Conservation (phyloP, 2,888 invertebrate species). For the Xestia ashworthii region DNA sequence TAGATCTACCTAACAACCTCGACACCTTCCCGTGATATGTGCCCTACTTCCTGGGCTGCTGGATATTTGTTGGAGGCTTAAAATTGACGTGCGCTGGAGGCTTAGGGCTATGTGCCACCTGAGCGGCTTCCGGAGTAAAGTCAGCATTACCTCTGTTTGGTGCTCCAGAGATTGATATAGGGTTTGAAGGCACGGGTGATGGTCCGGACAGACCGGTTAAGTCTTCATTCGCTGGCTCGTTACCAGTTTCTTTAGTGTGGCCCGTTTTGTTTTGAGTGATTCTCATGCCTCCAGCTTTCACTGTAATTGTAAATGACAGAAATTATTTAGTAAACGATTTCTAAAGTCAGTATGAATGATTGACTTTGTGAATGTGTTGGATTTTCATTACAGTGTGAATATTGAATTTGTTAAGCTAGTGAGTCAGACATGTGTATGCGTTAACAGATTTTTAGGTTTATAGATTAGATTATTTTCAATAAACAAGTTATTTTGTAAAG, state of each 20-base stretch:
- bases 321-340: background rate
- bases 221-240: constrained; percentile 92
- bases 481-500: background rate
- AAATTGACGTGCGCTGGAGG: constrained; percentile 92
- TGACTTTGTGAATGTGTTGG: background rate
- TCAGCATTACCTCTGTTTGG: constrained; percentile 95
- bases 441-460: background rate
- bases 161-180: constrained; percentile 94
- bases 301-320: constrained; percentile 83
- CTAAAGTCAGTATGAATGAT: background rate
- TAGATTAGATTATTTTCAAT: background rate
- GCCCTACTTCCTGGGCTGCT: constrained; percentile 96
- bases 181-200: constrained; percentile 94
- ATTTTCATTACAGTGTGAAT: background rate
- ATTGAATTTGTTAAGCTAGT: background rate
- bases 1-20: constrained; percentile 54
- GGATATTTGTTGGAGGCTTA: constrained; percentile 93
- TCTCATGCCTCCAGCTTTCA: constrained; percentile 98
- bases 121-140: constrained; percentile 97
- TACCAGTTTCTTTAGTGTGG: constrained; percentile 90
- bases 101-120: constrained; percentile 95
- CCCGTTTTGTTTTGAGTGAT: constrained; percentile 96
- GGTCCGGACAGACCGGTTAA: constrained; percentile 94
- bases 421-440: background rate
- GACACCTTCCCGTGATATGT: constrained; percentile 41